These are phyloP conservation scores for Bucorvus abyssinicus DNA, from an alignment of 2,797 vertebrate genomes.

Conservation along the genomic window DNA sequence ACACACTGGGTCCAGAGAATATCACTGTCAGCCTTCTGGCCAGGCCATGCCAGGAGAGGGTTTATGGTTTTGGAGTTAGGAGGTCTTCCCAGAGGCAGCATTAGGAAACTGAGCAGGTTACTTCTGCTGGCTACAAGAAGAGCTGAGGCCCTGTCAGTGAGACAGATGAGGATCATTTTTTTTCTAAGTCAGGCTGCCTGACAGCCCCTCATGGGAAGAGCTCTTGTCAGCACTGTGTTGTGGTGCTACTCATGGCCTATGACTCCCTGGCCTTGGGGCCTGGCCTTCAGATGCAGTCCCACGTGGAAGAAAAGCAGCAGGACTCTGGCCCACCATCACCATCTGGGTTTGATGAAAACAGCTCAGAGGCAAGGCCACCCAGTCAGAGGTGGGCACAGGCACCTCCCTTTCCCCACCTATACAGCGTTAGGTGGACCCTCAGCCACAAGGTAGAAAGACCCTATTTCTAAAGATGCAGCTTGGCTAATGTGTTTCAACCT, in stretches of 20 bases:
- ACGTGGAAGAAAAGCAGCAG: not conserved
- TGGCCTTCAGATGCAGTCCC: not conserved
- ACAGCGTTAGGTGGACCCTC: rapidly evolving
- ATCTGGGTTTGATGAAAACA: conserved; percentile 29
- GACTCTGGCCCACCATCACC: not conserved
- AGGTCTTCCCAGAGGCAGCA: not conserved
- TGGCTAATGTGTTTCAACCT: rapidly evolving
- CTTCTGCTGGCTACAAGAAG: not conserved
- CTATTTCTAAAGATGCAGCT: rapidly evolving
- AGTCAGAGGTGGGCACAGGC: rapidly evolving
- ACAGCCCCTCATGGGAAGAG: not conserved
- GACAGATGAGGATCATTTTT: not conserved
- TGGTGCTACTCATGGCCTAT: not conserved
- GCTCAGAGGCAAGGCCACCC: not conserved
- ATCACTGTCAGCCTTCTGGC: not conserved
- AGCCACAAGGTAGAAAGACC: not conserved
- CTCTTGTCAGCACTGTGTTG: not conserved
- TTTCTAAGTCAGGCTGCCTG: not conserved
- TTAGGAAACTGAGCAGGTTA: not conserved
- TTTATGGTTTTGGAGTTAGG: not conserved
- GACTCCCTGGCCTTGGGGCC: not conserved
- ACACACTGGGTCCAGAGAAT: not conserved
- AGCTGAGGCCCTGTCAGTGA: not conserved
- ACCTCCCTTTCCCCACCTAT: not conserved
- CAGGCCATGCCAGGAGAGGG: not conserved